These are phyloP conservation scores for Pandemis heparana DNA, from an alignment of 2,888 invertebrate genomes.

Conservation along the genomic window DNA sequence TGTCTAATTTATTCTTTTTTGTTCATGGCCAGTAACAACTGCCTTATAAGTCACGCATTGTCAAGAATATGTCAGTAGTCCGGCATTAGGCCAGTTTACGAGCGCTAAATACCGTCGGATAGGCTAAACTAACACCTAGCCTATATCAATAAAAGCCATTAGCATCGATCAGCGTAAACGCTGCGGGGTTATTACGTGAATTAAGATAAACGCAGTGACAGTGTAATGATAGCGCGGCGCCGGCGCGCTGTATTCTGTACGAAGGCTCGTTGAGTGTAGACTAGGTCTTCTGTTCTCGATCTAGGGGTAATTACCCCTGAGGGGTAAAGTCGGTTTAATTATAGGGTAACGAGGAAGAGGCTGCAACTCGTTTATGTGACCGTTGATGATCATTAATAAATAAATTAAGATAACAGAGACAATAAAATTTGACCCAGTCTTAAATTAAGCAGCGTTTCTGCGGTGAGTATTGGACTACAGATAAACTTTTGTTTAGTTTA, in stretches of 20 bases:
- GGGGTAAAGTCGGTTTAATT: not conserved
- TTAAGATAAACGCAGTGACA: slow-evolving; percentile 74
- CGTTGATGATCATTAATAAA: no score
- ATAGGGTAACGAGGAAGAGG: not conserved
- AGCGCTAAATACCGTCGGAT: slow-evolving; percentile 63
- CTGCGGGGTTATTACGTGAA: slow-evolving; percentile 72
- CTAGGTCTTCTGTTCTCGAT: not conserved
- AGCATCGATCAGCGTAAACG: slow-evolving; percentile 80
- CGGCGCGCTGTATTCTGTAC: slow-evolving; percentile 43
- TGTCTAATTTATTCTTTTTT: slow-evolving; percentile 27
- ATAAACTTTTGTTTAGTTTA: no score
- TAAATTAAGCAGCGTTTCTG: no score
- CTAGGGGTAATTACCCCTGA: not conserved
- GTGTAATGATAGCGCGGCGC: slow-evolving; percentile 65
- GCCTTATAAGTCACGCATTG: not conserved
- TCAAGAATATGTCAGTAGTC: slow-evolving; percentile 47
- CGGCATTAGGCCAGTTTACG: slow-evolving; percentile 76
- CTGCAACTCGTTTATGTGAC: not conserved
- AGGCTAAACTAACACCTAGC: slow-evolving; percentile 71
- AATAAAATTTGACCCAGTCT: no score
- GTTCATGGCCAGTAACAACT: not conserved
- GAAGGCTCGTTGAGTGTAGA: not conserved
- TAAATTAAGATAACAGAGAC: no score
- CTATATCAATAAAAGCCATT: slow-evolving; percentile 84
- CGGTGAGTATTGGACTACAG: no score